These are phyloP conservation scores for Ophion ellenae DNA, from an alignment of 2,888 invertebrate genomes.

Conservation along the genomic window DNA sequence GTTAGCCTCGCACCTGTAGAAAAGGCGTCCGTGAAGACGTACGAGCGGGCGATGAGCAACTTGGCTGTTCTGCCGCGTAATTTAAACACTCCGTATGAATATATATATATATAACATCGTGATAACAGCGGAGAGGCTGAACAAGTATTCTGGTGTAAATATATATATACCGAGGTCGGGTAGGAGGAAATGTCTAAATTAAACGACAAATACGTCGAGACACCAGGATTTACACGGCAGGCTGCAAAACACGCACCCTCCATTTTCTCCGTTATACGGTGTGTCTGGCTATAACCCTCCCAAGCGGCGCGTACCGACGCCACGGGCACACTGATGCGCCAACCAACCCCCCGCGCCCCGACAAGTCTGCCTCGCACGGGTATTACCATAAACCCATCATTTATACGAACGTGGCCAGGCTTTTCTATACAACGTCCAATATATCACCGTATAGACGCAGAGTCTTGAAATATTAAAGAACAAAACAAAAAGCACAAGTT, in stretches of 20 bases:
- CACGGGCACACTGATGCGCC: constrained; percentile 68
- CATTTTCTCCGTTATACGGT: constrained; percentile 75
- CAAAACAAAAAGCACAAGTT: constrained; percentile 34
- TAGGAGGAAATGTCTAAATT: constrained; percentile 78
- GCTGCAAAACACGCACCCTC: constrained; percentile 80
- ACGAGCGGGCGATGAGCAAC: constrained; percentile 39
- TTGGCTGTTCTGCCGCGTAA: constrained; percentile 5
- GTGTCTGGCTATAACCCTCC: constrained; percentile 60
- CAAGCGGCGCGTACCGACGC: constrained; percentile 45
- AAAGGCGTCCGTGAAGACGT: constrained; percentile 37
- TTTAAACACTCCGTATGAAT: constrained; percentile 4
- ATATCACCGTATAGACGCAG: constrained; percentile 57
- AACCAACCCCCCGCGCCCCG: constrained; percentile 66
- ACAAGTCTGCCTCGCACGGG: constrained; percentile 70
- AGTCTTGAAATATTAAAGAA: constrained; percentile 77
- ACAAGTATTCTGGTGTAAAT: constrained; percentile 16
- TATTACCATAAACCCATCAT: constrained; percentile 82
- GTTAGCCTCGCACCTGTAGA: constrained; percentile 4
- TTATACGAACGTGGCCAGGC: constrained; percentile 76
- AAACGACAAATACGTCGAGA: constrained; percentile 82
- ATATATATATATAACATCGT: constrained; percentile 22
- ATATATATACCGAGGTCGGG: constrained; percentile 20
- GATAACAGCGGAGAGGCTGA: constrained; percentile 39
- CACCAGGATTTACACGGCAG: constrained; percentile 80
- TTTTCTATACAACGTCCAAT: constrained; percentile 64